These are phyloP conservation scores for Caenorhabditis inopinata DNA, from an alignment of 1,140 invertebrate species.

Conservation along the genomic window DNA sequence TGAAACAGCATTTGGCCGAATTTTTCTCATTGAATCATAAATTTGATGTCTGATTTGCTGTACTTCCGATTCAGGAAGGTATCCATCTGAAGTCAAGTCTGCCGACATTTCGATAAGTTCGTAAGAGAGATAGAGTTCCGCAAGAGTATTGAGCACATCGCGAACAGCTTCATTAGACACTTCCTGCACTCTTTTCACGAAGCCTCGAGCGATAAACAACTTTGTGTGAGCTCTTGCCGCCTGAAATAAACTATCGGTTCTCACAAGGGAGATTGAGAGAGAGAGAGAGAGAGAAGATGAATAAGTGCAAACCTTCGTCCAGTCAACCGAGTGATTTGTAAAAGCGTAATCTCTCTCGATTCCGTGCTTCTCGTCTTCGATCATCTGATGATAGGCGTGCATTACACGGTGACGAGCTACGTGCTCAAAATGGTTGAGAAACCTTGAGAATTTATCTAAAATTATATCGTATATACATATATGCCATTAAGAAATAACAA, in stretches of 20 bases:
- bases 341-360: constrained; percentile 51
- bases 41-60: constrained; percentile 49
- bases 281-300: too few relatives aligned
- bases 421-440: constrained; percentile 66
- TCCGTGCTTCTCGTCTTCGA: constrained; percentile 41
- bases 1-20: constrained; percentile 79
- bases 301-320: constrained; percentile 51
- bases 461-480: too few relatives aligned
- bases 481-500: too few relatives aligned
- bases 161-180: not conserved
- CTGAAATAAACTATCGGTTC: not conserved
- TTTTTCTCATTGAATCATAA: constrained; percentile 32
- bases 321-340: constrained; percentile 49
- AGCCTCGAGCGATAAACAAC: constrained; percentile 50
- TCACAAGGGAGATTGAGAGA: too few relatives aligned
- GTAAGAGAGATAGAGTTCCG: constrained; percentile 54
- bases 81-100: constrained; percentile 47
- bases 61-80: constrained; percentile 36
- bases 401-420: constrained; percentile 58
- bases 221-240: constrained; percentile 51
- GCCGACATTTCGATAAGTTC: constrained; percentile 50
- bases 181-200: constrained; percentile 32
- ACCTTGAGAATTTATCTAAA: constrained; percentile 26
- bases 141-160: constrained; percentile 44
- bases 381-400: constrained; percentile 39